Evolutionary conservation across 2,888 invertebrate species (phyloP).

Genomic region (Leptothorax acervorum): DNA sequence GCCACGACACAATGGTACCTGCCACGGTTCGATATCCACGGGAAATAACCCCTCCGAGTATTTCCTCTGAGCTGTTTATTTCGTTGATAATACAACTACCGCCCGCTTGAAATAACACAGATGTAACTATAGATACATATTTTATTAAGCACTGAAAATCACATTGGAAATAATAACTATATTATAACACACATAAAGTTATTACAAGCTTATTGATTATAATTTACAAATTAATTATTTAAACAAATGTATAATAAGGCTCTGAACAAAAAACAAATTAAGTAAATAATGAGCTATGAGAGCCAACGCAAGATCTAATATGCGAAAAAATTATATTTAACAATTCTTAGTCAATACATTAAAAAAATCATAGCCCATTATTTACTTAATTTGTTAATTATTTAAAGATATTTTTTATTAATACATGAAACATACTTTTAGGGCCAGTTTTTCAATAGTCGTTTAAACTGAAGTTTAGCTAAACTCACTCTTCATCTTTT

Average conservation of each 20-base stretch:
- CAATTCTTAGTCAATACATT: too few species aligned
- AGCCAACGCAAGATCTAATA: too few species aligned
- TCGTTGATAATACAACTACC: constrained; percentile 31
- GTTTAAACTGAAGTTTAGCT: too few species aligned
- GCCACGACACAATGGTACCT: constrained; percentile 74
- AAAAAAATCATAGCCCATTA: too few species aligned
- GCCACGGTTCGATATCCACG: constrained; percentile 63
- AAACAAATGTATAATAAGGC: too few species aligned
- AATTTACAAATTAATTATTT: not conserved
- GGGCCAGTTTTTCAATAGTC: too few species aligned
- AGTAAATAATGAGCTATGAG: too few species aligned
- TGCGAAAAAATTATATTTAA: too few species aligned
- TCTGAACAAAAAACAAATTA: too few species aligned
- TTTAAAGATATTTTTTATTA: not conserved
- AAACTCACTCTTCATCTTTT: too few species aligned
- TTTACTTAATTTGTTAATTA: too few species aligned
- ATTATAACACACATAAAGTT: not conserved
- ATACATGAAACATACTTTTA: not conserved
- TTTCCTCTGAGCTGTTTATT: constrained; percentile 70
- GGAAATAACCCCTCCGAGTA: constrained; percentile 61
- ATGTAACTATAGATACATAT: not conserved
- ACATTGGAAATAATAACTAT: not conserved
- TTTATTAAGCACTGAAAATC: not conserved
- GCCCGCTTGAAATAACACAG: constrained; percentile 13
- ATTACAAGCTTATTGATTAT: not conserved